A percentile compares a stretch with the other conserved stretches of the same genome.
phyloP scores from a whole-genome alignment of 2,113 vertebrate genomes.

The Indicator maculatus region DNA sequence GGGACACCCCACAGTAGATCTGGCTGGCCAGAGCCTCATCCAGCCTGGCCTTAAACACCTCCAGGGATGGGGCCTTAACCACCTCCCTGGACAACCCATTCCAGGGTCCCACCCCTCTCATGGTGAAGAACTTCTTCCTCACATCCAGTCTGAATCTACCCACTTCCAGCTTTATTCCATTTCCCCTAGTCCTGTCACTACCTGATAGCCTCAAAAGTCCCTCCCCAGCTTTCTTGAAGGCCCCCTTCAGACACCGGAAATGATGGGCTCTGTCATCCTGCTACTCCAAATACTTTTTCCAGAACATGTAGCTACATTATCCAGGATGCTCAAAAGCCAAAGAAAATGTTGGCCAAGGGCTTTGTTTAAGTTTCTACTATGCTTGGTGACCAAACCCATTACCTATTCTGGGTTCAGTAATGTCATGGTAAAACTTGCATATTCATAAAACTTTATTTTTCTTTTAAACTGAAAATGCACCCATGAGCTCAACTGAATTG shows the following conservation, averaged over 20 bases:
- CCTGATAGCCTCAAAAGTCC: too few species aligned
- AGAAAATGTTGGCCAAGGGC: not conserved
- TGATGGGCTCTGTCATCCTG: not conserved
- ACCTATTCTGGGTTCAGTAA: not conserved
- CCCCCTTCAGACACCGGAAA: not conserved
- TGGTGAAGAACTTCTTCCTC: too few species aligned
- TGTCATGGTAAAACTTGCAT: not conserved
- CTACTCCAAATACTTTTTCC: not conserved
- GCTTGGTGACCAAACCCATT: not conserved
- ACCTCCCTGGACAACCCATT: too few species aligned
- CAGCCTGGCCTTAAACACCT: too few species aligned
- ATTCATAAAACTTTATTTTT: not conserved
- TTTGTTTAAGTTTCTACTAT: constrained; percentile 38
- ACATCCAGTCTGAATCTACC: too few species aligned
- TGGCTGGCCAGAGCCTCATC: too few species aligned
- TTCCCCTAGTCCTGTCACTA: too few species aligned
- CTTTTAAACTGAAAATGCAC: not conserved
- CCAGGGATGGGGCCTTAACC: too few species aligned
- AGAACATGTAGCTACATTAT: not conserved
- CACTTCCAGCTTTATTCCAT: too few species aligned
- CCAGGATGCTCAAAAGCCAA: not conserved
- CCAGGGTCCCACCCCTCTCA: too few species aligned
- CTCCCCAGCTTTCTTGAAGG: too few species aligned
- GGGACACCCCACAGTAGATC: too few species aligned
- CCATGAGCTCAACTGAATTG: not conserved